phyloP scores from a whole-genome alignment of 2,888 invertebrate genomes.

The Drosophila kokeensis region DNA sequence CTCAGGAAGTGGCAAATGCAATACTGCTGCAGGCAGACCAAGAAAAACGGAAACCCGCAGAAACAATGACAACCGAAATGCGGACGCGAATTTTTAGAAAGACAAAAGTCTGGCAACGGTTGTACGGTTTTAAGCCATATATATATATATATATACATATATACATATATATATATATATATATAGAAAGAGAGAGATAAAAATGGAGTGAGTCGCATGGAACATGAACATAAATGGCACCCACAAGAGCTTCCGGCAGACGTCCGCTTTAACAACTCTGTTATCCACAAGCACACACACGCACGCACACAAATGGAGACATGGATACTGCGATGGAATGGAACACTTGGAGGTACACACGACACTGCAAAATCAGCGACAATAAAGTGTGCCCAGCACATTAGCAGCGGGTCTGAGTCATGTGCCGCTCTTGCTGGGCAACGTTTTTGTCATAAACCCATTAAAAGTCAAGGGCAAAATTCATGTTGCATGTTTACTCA shows the following conservation, averaged over 20 bases:
- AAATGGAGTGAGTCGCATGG: slow-evolving; percentile 64
- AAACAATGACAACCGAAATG: slow-evolving; percentile 53
- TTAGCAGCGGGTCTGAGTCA: slow-evolving; percentile 47
- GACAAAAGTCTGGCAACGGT: slow-evolving; percentile 45
- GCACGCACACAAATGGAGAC: slow-evolving; percentile 14
- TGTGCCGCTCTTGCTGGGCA: slow-evolving; percentile 32
- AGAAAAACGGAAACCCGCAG: slow-evolving; percentile 33
- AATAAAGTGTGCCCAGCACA: slow-evolving; percentile 59
- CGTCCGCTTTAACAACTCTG: slow-evolving; percentile 76
- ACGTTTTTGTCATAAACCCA: slow-evolving; percentile 80
- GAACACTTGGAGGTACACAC: slow-evolving; percentile 8
- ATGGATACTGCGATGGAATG: not conserved
- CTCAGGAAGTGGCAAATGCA: slow-evolving; percentile 48
- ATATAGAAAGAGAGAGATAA: slow-evolving; percentile 34
- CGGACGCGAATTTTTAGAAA: slow-evolving; percentile 34
- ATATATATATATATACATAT: not conserved
- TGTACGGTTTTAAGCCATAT: slow-evolving; percentile 41
- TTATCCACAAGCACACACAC: slow-evolving; percentile 48
- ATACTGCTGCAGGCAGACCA: slow-evolving; percentile 14
- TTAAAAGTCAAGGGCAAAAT: slow-evolving; percentile 82
- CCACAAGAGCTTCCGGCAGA: slow-evolving; percentile 77
- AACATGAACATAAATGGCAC: slow-evolving; percentile 78
- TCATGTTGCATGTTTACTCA: slow-evolving; percentile 79
- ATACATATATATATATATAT: slow-evolving; percentile 1
- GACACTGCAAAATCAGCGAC: slow-evolving; percentile 44